Base-by-base conservation (phyloP, 92 coral and sea anemone species). In the Hydrozoanthus gracilis region DNA sequence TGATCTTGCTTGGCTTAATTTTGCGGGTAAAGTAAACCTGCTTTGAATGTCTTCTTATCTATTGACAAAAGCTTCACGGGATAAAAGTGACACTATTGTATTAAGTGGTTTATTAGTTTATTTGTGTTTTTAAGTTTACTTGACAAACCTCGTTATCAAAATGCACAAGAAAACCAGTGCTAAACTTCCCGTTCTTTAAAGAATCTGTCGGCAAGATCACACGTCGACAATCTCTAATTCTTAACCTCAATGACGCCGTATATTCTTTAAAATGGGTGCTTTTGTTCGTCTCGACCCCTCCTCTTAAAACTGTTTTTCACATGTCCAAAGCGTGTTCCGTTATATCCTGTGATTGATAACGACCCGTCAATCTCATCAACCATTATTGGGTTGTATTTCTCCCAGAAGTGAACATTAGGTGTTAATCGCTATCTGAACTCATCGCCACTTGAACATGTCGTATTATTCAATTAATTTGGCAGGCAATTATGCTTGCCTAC, bases 401-500 rank as follows among this genome's bases (percentile, higher is more conserved):
- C 80, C 88, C 88, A 71, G 88, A 86, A 96, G 96, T 92, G 98
- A 88, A 86, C 95, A 92, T 90, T 95, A 95, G 98, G 99, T 97
- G 99, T 93, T 97, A 97, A 97, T 97, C 98, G 95, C 89, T 89
- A 92, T 97, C 93, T 90, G 95, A 90, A 90, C 93, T 97, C 99
- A 95, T 97, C 98, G 92, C 95, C 98, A 97, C 98, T 95, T 97
- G 94, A 89, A 88, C 89, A 89, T 97, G 99, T 95, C 99, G 92
- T 89, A 94, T 93, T 95, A 95, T 97, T 97, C 98, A 97, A 92
- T 94, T 97, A 97, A 97, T 97, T 97, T 97, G 93, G 98, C 92
- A 91, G 98, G 96, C 98, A 95, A 97, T 97, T 97, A 97, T 92
- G 92, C 90, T 90, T 88, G 93, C 70, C 87, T 92, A 88, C 89